These are phyloP conservation scores for Odontamblyopus rebecca DNA, from an alignment of 2,797 vertebrate species.

Conservation along the genomic window DNA sequence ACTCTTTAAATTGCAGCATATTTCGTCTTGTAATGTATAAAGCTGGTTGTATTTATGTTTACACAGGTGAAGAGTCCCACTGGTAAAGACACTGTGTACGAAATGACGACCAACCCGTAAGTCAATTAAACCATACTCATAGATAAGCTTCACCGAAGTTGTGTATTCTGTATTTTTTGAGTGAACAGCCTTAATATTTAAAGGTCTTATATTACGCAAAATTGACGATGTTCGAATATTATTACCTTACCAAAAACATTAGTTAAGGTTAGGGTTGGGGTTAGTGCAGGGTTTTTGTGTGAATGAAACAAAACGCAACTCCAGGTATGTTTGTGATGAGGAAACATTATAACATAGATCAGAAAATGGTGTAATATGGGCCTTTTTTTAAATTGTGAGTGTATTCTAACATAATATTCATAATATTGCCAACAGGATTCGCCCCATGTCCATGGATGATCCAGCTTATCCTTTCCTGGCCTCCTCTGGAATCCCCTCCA, in stretches of 20 bases:
- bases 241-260: too few relatives aligned
- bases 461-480: constrained; percentile 88
- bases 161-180: too few relatives aligned
- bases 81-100: constrained; percentile 21
- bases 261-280: too few relatives aligned
- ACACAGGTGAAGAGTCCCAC: constrained; percentile 61
- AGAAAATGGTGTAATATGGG: too few relatives aligned
- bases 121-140: constrained; percentile 28
- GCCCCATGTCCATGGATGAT: constrained; percentile 81
- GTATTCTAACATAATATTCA: not conserved
- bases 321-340: too few relatives aligned
- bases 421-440: constrained; percentile 60
- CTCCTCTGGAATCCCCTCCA: constrained; percentile 88
- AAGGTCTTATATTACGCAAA: too few relatives aligned
- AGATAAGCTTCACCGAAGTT: too few relatives aligned
- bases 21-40: not conserved
- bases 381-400: not conserved
- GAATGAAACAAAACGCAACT: too few relatives aligned
- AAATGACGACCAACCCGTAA: constrained; percentile 48
- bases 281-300: too few relatives aligned
- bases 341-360: too few relatives aligned
- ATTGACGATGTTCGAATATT: too few relatives aligned
- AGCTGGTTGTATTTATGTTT: constrained; percentile 13
- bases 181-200: too few relatives aligned
- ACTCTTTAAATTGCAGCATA: not conserved